Conservation (phyloP, 2,797 vertebrate species). For the Eospalax fontanierii region DNA sequence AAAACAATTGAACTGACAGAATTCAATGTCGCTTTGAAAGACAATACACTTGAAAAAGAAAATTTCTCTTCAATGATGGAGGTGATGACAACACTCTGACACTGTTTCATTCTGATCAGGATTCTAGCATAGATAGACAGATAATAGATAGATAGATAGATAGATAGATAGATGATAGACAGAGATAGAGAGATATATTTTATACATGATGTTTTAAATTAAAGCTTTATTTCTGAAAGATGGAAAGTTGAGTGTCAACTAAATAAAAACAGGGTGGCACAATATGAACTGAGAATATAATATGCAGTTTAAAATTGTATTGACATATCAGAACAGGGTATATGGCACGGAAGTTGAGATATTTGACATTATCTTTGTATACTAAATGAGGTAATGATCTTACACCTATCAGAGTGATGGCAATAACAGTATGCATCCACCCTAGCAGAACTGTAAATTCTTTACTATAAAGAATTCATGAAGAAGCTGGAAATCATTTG, state of each 20-base stretch:
- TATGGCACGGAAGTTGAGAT: background rate
- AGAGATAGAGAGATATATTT: too few species aligned
- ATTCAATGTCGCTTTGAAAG: conserved; percentile 66
- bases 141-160: too few species aligned
- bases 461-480: background rate
- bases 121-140: conserved; percentile 21
- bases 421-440: background rate
- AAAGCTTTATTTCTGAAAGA: background rate
- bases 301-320: background rate
- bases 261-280: background rate
- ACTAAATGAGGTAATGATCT: background rate
- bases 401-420: background rate
- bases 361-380: background rate
- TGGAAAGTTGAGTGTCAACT: background rate
- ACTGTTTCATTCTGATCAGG: background rate
- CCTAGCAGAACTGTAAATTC: background rate
- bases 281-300: background rate
- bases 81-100: background rate
- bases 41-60: conserved; percentile 8
- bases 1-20: conserved; percentile 65
- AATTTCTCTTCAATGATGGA: conserved; percentile 28
- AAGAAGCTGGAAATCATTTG: background rate
- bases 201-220: too few species aligned
- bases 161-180: too few species aligned
- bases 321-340: background rate